phyloP scores from a whole-genome alignment of 2,797 vertebrate genomes.

The Huso huso region DNA sequence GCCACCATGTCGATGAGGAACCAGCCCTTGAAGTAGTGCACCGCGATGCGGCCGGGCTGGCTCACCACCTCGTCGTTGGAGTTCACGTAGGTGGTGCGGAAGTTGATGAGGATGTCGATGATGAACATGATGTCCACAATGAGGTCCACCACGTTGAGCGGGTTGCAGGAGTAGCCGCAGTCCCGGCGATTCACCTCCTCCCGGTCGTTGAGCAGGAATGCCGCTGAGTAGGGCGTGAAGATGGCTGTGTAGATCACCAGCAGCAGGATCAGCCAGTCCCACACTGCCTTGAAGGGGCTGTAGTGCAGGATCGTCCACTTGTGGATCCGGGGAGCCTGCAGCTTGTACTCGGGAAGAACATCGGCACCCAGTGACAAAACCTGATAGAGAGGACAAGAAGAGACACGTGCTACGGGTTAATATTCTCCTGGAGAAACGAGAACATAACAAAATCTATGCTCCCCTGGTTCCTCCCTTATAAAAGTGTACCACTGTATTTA shows the following conservation, averaged over 20 bases:
- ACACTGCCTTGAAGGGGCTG: conserved; percentile 94
- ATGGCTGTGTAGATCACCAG: conserved; percentile 94
- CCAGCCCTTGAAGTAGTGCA: conserved; percentile 98
- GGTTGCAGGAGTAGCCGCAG: conserved; percentile 83
- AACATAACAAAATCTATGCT: no score
- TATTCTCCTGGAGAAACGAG: not conserved
- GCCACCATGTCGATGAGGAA: conserved; percentile 98
- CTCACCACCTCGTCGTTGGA: conserved; percentile 91
- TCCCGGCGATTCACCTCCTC: conserved; percentile 44
- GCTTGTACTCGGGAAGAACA: conserved; percentile 89
- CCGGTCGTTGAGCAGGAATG: conserved; percentile 79
- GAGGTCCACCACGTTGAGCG: conserved; percentile 87
- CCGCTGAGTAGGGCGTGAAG: conserved; percentile 88
- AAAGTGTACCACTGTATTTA: no score
- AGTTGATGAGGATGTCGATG: conserved; percentile 96
- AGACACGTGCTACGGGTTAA: not conserved
- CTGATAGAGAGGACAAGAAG: conserved; percentile 40
- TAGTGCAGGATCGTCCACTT: conserved; percentile 95
- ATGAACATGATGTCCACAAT: conserved; percentile 98
- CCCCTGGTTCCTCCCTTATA: no score
- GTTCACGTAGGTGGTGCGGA: conserved; percentile 94
- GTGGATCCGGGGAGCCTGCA: conserved; percentile 92
- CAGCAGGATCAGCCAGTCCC: conserved; percentile 95
- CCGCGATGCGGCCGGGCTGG: conserved; percentile 83
- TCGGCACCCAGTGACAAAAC: conserved; percentile 90